These are phyloP conservation scores for Cardiocondyla obscurior DNA, from an alignment of 1,140 invertebrate species.

Conservation along the genomic window DNA sequence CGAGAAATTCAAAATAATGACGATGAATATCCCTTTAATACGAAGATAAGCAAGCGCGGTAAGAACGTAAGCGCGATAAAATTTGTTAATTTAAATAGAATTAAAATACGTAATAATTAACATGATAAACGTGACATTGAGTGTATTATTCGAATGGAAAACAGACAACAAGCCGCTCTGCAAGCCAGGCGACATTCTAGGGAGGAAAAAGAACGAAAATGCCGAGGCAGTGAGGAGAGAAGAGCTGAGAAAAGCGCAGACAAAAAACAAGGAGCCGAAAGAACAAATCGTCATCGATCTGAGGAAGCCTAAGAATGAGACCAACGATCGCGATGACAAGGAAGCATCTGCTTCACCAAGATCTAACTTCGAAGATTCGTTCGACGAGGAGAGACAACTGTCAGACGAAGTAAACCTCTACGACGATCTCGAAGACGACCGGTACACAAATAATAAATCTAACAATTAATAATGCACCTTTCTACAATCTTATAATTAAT, in stretches of 20 bases:
- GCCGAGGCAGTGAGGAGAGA: slow-evolving; percentile 58
- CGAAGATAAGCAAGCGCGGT: slow-evolving; percentile 28
- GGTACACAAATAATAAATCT: too few species aligned
- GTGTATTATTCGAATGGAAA: neutral
- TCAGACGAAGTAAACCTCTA: neutral
- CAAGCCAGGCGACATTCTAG: neutral
- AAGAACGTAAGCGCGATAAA: neutral
- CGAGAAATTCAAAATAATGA: slow-evolving; percentile 1
- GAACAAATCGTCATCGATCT: slow-evolving; percentile 62
- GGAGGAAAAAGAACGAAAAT: slow-evolving; percentile 60
- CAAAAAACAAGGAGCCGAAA: slow-evolving; percentile 54
- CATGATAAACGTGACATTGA: neutral
- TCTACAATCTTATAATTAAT: neutral
- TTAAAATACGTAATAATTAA: neutral
- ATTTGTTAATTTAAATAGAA: too few species aligned
- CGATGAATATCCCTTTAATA: neutral
- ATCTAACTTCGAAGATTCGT: neutral
- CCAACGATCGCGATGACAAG: neutral
- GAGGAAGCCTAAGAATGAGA: neutral
- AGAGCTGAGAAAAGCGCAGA: neutral
- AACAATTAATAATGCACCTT: too few species aligned
- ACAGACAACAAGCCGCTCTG: neutral
- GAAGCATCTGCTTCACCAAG: neutral
- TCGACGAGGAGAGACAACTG: neutral
- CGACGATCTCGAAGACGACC: slow-evolving; percentile 24